Percentiles rank a stretch among this genome's conserved stretches.
These are phyloP conservation scores for Pharmacophagus antenor DNA, from an alignment of 2,888 invertebrate species.

Conservation along the genomic window DNA sequence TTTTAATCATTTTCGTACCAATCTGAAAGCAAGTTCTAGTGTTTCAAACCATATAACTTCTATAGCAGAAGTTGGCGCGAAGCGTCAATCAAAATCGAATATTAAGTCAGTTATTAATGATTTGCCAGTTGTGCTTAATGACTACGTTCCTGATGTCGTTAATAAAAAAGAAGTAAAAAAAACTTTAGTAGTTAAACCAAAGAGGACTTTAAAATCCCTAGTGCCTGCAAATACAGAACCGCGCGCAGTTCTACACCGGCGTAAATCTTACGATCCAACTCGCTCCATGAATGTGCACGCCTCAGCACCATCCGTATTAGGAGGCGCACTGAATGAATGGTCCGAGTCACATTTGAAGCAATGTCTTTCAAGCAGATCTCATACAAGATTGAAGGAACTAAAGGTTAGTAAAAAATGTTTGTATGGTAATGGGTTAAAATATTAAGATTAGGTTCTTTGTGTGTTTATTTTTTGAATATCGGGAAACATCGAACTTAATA, in stretches of 20 bases:
- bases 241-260: constrained; percentile 37
- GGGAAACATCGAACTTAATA: too few relatives aligned
- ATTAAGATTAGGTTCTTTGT: too few relatives aligned
- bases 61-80: constrained; percentile 56
- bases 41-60: constrained; percentile 62
- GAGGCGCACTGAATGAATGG: constrained; percentile 45
- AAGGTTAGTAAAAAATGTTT: constrained; percentile 47
- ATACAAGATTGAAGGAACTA: constrained; percentile 58
- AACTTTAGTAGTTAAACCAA: constrained; percentile 59
- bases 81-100: constrained; percentile 55
- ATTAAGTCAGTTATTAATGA: constrained; percentile 55
- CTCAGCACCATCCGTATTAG: constrained; percentile 53
- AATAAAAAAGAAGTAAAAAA: constrained; percentile 42
- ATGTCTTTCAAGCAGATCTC: constrained; percentile 60
- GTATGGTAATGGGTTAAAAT: too few relatives aligned
- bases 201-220: constrained; percentile 61
- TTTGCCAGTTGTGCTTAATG: constrained; percentile 63
- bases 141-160: constrained; percentile 49
- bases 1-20: constrained; percentile 44
- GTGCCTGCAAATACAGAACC: constrained; percentile 54
- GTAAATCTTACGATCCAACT: constrained; percentile 36
- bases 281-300: constrained; percentile 40
- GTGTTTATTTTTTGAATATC: too few relatives aligned
- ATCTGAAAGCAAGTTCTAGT: constrained; percentile 48
- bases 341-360: constrained; percentile 50